Percentiles rank a stretch among this genome's conserved stretches.
Conservation (phyloP, 2,888 invertebrate genomes). For the Thalpophila matura region DNA sequence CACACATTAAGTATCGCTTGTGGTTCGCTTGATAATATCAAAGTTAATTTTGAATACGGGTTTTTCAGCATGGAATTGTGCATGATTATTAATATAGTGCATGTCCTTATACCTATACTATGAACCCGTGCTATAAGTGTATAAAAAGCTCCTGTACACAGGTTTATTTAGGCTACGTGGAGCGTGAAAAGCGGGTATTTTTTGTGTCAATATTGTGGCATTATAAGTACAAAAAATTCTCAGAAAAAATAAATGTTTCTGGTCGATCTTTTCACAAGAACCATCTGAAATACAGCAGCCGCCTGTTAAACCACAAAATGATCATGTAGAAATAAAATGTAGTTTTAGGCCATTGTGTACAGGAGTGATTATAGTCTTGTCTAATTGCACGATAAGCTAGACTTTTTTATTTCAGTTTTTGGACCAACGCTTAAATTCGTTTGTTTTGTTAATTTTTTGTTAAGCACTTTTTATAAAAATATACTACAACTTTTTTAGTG, state of each 20-base stretch:
- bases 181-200: too few species aligned
- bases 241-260: too few species aligned
- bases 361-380: slow-evolving; percentile 37
- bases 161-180: background rate
- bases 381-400: slow-evolving; percentile 59
- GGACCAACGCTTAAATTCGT: slow-evolving; percentile 50
- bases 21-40: background rate
- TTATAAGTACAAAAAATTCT: too few species aligned
- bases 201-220: too few species aligned
- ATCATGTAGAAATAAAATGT: background rate
- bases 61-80: slow-evolving; percentile 50
- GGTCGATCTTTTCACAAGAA: too few species aligned
- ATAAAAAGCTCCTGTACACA: slow-evolving; percentile 32
- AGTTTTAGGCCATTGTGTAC: slow-evolving; percentile 36
- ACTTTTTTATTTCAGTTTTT: slow-evolving; percentile 36
- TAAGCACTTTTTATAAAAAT: slow-evolving; percentile 50
- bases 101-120: slow-evolving; percentile 47
- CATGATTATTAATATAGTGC: slow-evolving; percentile 54
- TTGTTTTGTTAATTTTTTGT: slow-evolving; percentile 57
- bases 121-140: slow-evolving; percentile 57
- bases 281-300: background rate
- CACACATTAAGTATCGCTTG: slow-evolving; percentile 7
- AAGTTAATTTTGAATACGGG: slow-evolving; percentile 53
- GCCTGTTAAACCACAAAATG: background rate
- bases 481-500: slow-evolving; percentile 34